These are phyloP conservation scores for Callorhinus ursinus DNA, from an alignment of 2,113 vertebrate species.

Conservation along the genomic window DNA sequence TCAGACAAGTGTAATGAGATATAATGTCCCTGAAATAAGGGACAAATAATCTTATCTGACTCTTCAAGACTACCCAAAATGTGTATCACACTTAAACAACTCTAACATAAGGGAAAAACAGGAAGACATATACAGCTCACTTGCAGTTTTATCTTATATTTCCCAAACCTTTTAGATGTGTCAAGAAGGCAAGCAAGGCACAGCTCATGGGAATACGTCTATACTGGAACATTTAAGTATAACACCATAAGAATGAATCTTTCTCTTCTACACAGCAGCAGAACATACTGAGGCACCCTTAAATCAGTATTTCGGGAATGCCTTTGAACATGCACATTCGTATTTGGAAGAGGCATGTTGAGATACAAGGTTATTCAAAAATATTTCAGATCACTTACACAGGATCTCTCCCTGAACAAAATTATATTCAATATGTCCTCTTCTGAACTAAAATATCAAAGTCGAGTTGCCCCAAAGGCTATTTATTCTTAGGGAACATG, in stretches of 20 bases:
- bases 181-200: neutral
- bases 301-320: neutral
- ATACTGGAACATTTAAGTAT: neutral
- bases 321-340: neutral
- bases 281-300: neutral
- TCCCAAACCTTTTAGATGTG: neutral
- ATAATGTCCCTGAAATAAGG: neutral
- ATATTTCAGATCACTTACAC: neutral
- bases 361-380: neutral
- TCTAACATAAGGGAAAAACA: constrained; percentile 12
- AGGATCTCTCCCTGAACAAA: neutral
- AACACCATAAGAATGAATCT: neutral
- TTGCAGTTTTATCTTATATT: neutral
- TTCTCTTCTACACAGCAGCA: neutral
- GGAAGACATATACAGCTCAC: neutral
- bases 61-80: neutral
- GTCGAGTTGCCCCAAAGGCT: neutral
- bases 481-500: neutral
- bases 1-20: constrained; percentile 31
- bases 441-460: constrained; percentile 32
- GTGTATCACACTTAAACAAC: neutral
- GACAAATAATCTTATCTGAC: neutral
- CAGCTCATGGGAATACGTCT: neutral
- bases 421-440: neutral
- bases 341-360: neutral